Conservation (phyloP, 2,113 vertebrate genomes). For the Corydoras maculifer region DNA sequence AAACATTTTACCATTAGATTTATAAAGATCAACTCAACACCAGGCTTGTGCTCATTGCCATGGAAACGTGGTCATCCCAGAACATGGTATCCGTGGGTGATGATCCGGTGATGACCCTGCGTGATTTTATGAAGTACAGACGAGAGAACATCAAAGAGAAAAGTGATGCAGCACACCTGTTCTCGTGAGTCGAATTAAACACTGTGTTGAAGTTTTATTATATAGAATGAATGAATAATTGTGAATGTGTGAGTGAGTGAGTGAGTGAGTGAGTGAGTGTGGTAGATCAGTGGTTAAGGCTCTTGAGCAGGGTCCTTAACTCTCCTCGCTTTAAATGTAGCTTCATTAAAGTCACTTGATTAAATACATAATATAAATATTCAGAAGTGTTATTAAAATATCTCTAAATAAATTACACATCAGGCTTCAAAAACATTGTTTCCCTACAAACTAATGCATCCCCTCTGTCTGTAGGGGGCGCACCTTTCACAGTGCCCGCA, state of each 20-base stretch:
- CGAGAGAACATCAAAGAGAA: slow-evolving; percentile 76
- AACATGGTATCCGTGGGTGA: slow-evolving; percentile 80
- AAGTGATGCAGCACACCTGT: slow-evolving; percentile 85
- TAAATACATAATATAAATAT: too few species aligned
- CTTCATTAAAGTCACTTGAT: too few species aligned
- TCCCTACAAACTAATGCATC: neutral
- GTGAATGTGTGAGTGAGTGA: too few species aligned
- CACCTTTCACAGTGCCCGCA: slow-evolving; percentile 87
- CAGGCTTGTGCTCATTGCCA: slow-evolving; percentile 89
- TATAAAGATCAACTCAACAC: slow-evolving; percentile 98
- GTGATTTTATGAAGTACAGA: slow-evolving; percentile 87
- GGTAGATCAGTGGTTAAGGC: too few species aligned
- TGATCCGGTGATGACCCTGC: slow-evolving; percentile 83
- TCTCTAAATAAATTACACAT: too few species aligned
- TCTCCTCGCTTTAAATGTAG: too few species aligned
- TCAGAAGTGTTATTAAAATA: neutral
- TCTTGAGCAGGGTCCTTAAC: too few species aligned
- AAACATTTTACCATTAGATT: slow-evolving; percentile 64
- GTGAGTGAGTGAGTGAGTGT: too few species aligned
- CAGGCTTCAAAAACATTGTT: neutral
- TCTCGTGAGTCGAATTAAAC: slow-evolving; percentile 73
- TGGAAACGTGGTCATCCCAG: slow-evolving; percentile 91
- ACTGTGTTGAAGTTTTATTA: neutral
- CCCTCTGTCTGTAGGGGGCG: slow-evolving; percentile 67
- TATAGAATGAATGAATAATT: too few species aligned